These are phyloP conservation scores for Leptinotarsa juncta DNA, from an alignment of 2,888 invertebrate species.

Conservation along the genomic window DNA sequence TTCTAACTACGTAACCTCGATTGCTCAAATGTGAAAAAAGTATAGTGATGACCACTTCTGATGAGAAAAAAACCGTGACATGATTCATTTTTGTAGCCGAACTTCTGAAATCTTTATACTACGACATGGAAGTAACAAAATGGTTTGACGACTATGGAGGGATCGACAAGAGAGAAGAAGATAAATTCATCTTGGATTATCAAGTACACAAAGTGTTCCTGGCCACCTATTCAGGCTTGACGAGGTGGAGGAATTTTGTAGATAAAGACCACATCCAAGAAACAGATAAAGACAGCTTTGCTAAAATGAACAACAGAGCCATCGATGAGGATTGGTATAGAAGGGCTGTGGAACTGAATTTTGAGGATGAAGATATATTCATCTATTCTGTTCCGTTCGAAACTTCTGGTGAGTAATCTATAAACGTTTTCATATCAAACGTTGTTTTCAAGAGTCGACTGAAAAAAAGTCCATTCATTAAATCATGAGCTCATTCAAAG, in stretches of 20 bases:
- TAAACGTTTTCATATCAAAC: no score
- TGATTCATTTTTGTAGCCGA: constrained; percentile 31
- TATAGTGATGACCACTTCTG: no score
- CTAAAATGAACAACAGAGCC: constrained; percentile 72
- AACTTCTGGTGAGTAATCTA: constrained; percentile 61
- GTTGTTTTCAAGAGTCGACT: no score
- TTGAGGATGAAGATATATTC: constrained; percentile 80
- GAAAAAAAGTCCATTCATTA: no score
- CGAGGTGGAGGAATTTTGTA: constrained; percentile 77
- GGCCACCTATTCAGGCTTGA: constrained; percentile 89
- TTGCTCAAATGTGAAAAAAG: no score
- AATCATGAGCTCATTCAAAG: no score
- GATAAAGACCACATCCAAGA: constrained; percentile 46
- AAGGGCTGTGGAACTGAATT: constrained; percentile 86
- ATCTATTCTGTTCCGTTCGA: constrained; percentile 83
- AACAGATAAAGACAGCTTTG: constrained; percentile 66
- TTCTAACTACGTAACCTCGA: no score
- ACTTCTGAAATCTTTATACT: constrained; percentile 49
- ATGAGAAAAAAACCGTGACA: no score
- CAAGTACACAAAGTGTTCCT: constrained; percentile 74
- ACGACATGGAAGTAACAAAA: constrained; percentile 58
- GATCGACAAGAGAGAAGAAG: constrained; percentile 45
- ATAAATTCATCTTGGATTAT: constrained; percentile 42
- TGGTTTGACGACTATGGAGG: constrained; percentile 56
- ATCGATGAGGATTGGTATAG: constrained; percentile 92